These are phyloP conservation scores for Octomys mimax DNA, from an alignment of 2,797 vertebrate species.

Conservation along the genomic window DNA sequence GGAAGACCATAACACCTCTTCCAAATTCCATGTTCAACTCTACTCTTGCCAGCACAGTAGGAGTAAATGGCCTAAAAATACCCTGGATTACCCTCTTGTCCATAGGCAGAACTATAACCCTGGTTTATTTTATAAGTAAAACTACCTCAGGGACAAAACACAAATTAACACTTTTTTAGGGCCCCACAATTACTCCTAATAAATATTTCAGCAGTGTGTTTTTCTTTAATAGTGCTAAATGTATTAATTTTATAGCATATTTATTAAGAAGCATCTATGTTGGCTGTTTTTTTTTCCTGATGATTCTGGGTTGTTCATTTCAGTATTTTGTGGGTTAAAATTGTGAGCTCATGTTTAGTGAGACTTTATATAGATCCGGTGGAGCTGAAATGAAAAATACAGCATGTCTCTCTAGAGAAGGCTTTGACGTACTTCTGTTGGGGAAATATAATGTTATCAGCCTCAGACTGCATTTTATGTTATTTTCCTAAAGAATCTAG, in stretches of 20 bases:
- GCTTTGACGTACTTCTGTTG: conserved; percentile 25
- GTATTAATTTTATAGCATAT: neutral
- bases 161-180: neutral
- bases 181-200: neutral
- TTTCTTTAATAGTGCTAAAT: conserved; percentile 22
- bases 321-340: conserved; percentile 38
- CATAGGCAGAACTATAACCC: neutral
- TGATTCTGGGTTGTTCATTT: neutral
- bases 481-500: conserved; percentile 26
- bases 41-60: neutral
- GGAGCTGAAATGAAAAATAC: neutral
- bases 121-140: conserved; percentile 10
- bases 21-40: neutral
- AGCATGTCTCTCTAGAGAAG: conserved; percentile 25
- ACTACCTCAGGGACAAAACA: neutral
- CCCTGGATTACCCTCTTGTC: neutral
- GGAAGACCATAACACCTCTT: neutral
- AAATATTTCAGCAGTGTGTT: conserved; percentile 38
- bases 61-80: neutral
- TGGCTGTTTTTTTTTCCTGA: neutral
- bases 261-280: conserved; percentile 44
- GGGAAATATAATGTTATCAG: neutral
- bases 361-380: neutral
- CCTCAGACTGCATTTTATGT: neutral
- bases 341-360: neutral